These are phyloP conservation scores for Corvus cornix DNA, from an alignment of 2,113 vertebrate genomes.

Conservation along the genomic window DNA sequence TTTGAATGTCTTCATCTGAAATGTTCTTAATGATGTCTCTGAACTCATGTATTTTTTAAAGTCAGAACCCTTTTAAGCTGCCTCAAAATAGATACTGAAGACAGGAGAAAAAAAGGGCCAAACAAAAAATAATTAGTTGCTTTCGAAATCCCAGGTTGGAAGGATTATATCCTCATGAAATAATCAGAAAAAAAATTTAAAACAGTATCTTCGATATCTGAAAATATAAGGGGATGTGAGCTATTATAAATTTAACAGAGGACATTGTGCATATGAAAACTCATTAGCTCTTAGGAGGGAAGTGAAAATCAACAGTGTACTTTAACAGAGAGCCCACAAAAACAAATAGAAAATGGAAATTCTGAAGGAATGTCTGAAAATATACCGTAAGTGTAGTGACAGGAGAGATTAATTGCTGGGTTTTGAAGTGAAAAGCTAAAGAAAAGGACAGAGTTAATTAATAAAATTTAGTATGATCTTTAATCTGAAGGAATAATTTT, in stretches of 20 bases:
- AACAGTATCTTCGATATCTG: background rate
- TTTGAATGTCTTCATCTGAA: background rate
- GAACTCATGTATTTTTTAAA: background rate
- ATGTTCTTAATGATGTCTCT: background rate
- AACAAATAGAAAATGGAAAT: background rate
- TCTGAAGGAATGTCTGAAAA: background rate
- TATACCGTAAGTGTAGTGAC: background rate
- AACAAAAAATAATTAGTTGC: background rate
- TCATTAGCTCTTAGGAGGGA: background rate
- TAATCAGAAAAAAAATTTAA: background rate
- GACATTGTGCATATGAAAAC: background rate
- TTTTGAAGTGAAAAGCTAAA: background rate
- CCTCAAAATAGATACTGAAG: background rate
- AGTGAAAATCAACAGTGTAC: conserved; percentile 15
- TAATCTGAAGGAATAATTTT: background rate
- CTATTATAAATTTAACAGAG: background rate
- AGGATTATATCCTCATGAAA: background rate
- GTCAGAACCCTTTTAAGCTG: background rate
- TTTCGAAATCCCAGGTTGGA: background rate
- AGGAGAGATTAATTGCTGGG: background rate
- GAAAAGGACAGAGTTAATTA: background rate
- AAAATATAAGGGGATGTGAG: background rate
- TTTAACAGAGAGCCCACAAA: background rate
- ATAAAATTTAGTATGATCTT: background rate
- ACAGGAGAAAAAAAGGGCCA: background rate